phyloP scores from a whole-genome alignment of 2,113 vertebrate genomes.

The Ceyx cyanopectus region DNA sequence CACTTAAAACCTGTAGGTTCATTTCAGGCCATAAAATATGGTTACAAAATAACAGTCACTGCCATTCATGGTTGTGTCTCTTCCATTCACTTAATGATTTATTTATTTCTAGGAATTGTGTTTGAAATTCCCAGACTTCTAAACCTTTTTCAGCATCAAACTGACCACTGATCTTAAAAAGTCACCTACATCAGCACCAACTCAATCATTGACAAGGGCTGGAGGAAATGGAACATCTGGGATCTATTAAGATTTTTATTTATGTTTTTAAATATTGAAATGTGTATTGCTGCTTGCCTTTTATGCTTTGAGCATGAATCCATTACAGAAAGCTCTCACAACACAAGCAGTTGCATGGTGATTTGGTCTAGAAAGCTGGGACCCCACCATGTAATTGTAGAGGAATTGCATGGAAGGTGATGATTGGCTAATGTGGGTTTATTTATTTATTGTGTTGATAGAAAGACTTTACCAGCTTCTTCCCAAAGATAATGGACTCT shows the following conservation, averaged over 20 bases:
- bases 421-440: rapidly evolving
- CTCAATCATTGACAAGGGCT: constrained; percentile 38
- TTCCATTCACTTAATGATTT: constrained; percentile 17
- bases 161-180: constrained; percentile 53
- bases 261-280: constrained; percentile 60
- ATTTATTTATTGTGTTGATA: neutral
- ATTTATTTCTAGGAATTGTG: constrained; percentile 40
- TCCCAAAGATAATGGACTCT: neutral
- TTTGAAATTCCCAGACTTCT: constrained; percentile 44
- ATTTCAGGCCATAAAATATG: constrained; percentile 16
- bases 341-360: neutral
- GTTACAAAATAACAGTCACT: neutral
- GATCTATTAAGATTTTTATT: constrained; percentile 66
- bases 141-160: constrained; percentile 29
- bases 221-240: constrained; percentile 61
- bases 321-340: constrained; percentile 14
- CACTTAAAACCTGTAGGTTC: constrained; percentile 27
- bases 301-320: neutral
- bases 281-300: constrained; percentile 11
- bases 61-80: neutral
- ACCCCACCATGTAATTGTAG: neutral
- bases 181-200: constrained; percentile 6
- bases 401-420: rapidly evolving
- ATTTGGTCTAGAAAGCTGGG: neutral
- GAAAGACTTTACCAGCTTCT: neutral